Evolutionary conservation across 2,113 vertebrate species (phyloP).

Genomic region (Condylura cristata): DNA sequence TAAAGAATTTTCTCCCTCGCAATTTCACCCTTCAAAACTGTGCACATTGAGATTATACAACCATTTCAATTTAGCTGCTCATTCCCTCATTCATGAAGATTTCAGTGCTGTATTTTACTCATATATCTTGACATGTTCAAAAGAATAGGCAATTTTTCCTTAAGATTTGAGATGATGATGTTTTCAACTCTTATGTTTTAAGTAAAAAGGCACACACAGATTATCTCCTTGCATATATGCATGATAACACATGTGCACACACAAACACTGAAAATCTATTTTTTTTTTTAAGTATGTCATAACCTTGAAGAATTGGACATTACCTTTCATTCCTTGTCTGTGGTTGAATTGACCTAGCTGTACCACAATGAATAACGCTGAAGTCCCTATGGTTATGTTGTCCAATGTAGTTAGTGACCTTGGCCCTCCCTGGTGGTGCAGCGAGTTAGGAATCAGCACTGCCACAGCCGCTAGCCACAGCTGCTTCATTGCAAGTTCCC

Average conservation of each 20-base stretch:
- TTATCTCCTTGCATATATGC: neutral
- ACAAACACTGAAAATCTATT: neutral
- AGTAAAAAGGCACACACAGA: neutral
- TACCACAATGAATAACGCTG: neutral
- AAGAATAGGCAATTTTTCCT: neutral
- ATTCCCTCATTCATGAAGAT: neutral
- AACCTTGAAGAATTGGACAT: neutral
- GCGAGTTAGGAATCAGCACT: no score
- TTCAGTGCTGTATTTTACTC: neutral
- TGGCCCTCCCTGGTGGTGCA: no score
- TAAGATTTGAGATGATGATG: neutral
- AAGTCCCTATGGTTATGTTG: neutral
- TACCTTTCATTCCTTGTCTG: neutral
- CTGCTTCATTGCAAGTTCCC: no score
- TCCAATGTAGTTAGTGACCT: neutral
- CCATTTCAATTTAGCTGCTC: neutral
- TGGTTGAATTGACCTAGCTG: neutral
- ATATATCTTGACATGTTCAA: neutral
- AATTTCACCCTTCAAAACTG: slow-evolving; percentile 20
- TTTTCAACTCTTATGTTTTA: neutral
- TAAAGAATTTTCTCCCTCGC: neutral
- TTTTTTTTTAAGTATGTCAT: neutral
- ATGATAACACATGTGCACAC: neutral
- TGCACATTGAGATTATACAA: neutral
- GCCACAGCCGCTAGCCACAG: no score